Base-by-base conservation (phyloP, 2,888 invertebrate species). In the Auanema freiburgensis region DNA sequence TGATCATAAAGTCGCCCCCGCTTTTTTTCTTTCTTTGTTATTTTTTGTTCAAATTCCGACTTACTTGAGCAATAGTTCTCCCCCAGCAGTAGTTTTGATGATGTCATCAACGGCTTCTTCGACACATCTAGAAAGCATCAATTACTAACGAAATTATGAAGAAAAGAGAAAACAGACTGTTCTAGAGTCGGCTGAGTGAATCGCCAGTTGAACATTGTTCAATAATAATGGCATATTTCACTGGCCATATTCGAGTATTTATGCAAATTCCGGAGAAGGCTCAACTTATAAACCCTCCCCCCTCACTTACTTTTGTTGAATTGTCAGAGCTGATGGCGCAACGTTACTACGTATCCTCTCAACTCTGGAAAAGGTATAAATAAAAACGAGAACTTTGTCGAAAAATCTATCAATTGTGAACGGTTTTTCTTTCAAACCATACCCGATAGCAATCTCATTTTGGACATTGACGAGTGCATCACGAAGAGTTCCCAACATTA, bases 381-480 rank as follows among this genome's bases (percentile, higher is more conserved):
- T n/a, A 52, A n/a, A 52, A 21, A 5, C 18, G 24, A 46, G 46
- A 57, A 12, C 0, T 16, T 24, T 46, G 41, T 55, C 10, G 40
- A 33, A 55, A 55, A 6, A 33, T 23, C n/a, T 52, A 14, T 14
- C 51, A 16, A 16, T 16, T 21, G 16, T 24, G 21, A 18, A 5
- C n/a, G 23, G 14, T 52, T 52, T 42, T 43, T 49, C 18, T 12
- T 12, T 14, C 16, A n/a, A 44, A 52, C 57, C 57, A 24, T 65
- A 65, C 68, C 68, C 2, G 56, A 49, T 11, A 54, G 23, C 14
- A 68, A 43, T 33, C 52, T 76, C 76, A n/a, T 67, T 64, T 59
- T 72, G 71, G 12, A 76, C 72, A 46, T 50, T 66, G 51, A 53
- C 59, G 40, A 76, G 54, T 10, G 76, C 72, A n/a, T 72, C 76